phyloP scores from a whole-genome alignment of 2,113 vertebrate species.

The Enhydra lutris region DNA sequence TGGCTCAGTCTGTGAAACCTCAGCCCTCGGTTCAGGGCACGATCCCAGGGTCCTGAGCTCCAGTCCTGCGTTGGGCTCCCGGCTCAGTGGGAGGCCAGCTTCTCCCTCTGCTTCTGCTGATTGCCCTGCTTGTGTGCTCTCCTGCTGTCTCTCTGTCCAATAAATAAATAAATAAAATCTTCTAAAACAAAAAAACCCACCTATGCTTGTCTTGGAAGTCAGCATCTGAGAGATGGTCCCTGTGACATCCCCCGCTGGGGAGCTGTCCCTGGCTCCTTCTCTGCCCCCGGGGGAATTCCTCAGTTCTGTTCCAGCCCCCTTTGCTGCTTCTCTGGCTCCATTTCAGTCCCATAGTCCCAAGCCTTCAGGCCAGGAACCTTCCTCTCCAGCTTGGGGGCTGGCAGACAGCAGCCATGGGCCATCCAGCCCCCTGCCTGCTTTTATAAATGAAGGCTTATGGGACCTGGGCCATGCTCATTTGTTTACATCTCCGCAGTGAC shows the following conservation, averaged over 20 bases:
- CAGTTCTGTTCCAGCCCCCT: neutral
- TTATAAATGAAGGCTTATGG: neutral
- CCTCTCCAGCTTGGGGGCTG: neutral
- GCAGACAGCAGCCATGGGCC: neutral
- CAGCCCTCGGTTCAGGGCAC: neutral
- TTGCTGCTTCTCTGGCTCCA: neutral
- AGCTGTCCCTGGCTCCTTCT: neutral
- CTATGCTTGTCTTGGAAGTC: neutral
- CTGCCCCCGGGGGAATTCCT: accelerated
- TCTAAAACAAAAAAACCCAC: neutral
- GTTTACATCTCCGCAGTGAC: accelerated
- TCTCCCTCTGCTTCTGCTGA: too few species aligned
- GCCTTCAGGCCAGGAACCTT: neutral
- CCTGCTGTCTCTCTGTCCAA: neutral
- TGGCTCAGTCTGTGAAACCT: neutral
- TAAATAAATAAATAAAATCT: neutral
- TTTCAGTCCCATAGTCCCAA: neutral
- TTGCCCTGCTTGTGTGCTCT: too few species aligned
- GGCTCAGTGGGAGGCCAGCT: neutral
- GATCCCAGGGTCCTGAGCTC: neutral
- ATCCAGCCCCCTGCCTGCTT: neutral
- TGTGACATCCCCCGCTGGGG: neutral
- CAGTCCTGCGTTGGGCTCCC: neutral
- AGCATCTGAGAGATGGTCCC: neutral
- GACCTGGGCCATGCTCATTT: neutral